Evolutionary conservation across 1,140 invertebrate species (phyloP), one percentile per base, ranked within the genome.

Genomic region (Chrysopa pallens): DNA sequence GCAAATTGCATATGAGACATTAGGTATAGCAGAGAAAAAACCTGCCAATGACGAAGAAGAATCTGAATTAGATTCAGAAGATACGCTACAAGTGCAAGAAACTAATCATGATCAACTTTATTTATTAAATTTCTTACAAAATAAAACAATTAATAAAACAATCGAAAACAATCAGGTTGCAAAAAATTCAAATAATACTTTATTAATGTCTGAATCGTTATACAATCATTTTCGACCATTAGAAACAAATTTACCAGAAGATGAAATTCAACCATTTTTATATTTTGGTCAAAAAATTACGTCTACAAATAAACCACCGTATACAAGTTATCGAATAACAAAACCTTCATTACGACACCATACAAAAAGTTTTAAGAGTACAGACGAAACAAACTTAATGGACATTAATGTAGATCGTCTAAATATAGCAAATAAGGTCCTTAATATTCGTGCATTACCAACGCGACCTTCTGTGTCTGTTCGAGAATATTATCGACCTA

Each of bases 181-280:
- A 9, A 43, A 43, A 29, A 42, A 8, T 8, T 13, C 42, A 9
- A 31, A 37, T 9, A 38, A 14, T 47, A 67, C 65, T 11, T 45
- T 62, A 13, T 66, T 64, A 46, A 70, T 75, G 65, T 67, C 72
- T 3, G 68, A 70, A 42, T 70, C 71, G 13, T 52, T 75, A 41
- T 74, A 73, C 52, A 74, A 74, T 46, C 70, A 75, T 44, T 76
- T 74, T 49, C 54, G 69, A 13, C 73, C 72, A 0, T 62, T 76
- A 6, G 73, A 76, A 53, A 61, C 66, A 8, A 72, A 76, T 51
- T 57, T 76, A 36, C 69, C 71, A 0, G 67, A 71, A 28, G 75
- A 77, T 52, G 75, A 77, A 47, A 70, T 78, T 61, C 70, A 73
- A 37, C 75, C 76, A 31, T 80, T 78, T 56, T 59, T 77, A n/a